These are phyloP conservation scores for Loriculus beryllinus DNA, from an alignment of 2,797 vertebrate genomes.

Conservation along the genomic window DNA sequence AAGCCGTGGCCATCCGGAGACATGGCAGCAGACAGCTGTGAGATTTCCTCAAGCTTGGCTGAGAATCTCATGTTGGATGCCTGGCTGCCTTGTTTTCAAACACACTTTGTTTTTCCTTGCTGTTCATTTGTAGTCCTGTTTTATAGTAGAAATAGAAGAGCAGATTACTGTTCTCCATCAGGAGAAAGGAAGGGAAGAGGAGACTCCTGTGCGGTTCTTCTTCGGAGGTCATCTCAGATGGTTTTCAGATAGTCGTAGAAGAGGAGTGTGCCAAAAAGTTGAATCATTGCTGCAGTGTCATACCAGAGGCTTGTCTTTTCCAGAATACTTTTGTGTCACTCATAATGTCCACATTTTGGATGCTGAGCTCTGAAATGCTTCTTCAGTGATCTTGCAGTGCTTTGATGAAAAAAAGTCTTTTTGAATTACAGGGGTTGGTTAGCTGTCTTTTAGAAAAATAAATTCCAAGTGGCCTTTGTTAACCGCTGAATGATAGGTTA, in stretches of 20 bases:
- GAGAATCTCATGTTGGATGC: background rate
- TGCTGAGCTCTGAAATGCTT: slow-evolving; percentile 27
- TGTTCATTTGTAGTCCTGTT: background rate
- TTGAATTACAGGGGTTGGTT: slow-evolving; percentile 36
- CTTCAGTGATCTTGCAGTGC: background rate
- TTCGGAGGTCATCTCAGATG: slow-evolving; percentile 27
- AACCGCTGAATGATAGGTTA: slow-evolving; percentile 61
- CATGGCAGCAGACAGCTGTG: background rate
- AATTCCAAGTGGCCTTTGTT: slow-evolving; percentile 52
- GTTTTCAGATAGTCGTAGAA: slow-evolving; percentile 10
- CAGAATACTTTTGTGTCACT: background rate
- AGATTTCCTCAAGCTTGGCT: background rate
- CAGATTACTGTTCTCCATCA: background rate
- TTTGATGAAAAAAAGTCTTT: slow-evolving; percentile 50
- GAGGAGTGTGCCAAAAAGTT: slow-evolving; percentile 2
- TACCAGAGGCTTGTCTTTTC: slow-evolving; percentile 1
- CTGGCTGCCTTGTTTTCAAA: background rate
- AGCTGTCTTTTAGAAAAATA: slow-evolving; percentile 31
- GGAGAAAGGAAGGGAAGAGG: background rate
- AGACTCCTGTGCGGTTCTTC: background rate
- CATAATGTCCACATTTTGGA: slow-evolving; percentile 33
- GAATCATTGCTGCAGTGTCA: slow-evolving; percentile 3
- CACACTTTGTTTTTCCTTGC: background rate
- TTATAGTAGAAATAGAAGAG: background rate
- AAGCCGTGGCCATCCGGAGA: accelerated